These are phyloP conservation scores for roundworm (Caenorhabditis elegans) DNA, from an alignment of 1,140 invertebrate genomes.

Conservation along the genomic window WBcel235 BX284606.5:12652501-12653000, in stretches of 20 bases:
- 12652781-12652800: constrained; percentile 1
- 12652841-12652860: neutral
- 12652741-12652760: constrained; percentile 2
- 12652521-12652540: too few species aligned
- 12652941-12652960: neutral
- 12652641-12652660: constrained; percentile 28
- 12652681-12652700: constrained; percentile 30
- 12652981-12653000: constrained; percentile 15
- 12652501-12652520: too few species aligned
- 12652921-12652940: neutral
- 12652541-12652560: too few species aligned
- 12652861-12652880: too few species aligned
- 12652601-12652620: constrained; percentile 23
- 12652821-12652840: neutral
- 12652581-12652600: neutral
- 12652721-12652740: neutral
- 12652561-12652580: neutral
- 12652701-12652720: constrained; percentile 23
- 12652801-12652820: neutral
- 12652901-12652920: neutral
- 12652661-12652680: constrained; percentile 26
- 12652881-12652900: neutral
- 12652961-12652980: neutral
- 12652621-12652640: constrained; percentile 23
- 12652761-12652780: neutral